A percentile compares a stretch with the other conserved stretches of the same genome.
These are phyloP conservation scores for Steinernema scapterisci DNA, from an alignment of 2,888 invertebrate species.

Conservation along the genomic window DNA sequence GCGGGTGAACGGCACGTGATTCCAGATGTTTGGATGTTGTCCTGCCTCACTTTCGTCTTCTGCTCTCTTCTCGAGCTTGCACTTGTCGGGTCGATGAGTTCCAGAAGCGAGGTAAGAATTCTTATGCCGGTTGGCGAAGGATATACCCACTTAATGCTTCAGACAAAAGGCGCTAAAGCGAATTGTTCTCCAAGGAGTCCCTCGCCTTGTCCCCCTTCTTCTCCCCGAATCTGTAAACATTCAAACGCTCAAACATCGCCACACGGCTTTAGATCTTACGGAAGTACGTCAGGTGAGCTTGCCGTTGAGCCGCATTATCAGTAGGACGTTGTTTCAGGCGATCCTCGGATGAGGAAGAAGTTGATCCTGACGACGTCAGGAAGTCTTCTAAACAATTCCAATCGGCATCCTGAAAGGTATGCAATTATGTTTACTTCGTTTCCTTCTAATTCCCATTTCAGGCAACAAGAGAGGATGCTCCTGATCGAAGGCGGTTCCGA, in stretches of 20 bases:
- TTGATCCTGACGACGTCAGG: conserved; percentile 40
- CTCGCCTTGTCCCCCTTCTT: conserved; percentile 16
- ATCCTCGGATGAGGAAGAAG: conserved; percentile 49
- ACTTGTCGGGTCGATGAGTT: conserved; percentile 52
- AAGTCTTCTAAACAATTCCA: conserved; percentile 1
- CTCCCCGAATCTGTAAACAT: conserved; percentile 16
- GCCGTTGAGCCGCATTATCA: background rate
- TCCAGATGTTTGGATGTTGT: conserved; percentile 54
- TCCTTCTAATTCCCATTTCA: background rate
- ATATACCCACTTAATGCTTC: conserved; percentile 24
- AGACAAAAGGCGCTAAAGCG: background rate
- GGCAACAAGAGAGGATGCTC: conserved; percentile 45
- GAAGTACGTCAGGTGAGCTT: background rate
- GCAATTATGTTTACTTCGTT: background rate
- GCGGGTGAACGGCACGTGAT: background rate
- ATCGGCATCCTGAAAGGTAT: conserved; percentile 4
- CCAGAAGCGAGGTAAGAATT: conserved; percentile 44
- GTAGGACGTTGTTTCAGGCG: conserved; percentile 2
- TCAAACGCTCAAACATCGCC: conserved; percentile 14
- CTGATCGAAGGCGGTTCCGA: conserved; percentile 45
- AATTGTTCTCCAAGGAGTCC: background rate
- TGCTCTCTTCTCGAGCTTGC: conserved; percentile 55
- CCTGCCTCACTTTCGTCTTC: conserved; percentile 57
- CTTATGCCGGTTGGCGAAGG: conserved; percentile 45
- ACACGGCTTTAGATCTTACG: conserved; percentile 7